Evolutionary conservation across 2,888 invertebrate genomes (phyloP).

Genomic region (Ptilodon capucinus): DNA sequence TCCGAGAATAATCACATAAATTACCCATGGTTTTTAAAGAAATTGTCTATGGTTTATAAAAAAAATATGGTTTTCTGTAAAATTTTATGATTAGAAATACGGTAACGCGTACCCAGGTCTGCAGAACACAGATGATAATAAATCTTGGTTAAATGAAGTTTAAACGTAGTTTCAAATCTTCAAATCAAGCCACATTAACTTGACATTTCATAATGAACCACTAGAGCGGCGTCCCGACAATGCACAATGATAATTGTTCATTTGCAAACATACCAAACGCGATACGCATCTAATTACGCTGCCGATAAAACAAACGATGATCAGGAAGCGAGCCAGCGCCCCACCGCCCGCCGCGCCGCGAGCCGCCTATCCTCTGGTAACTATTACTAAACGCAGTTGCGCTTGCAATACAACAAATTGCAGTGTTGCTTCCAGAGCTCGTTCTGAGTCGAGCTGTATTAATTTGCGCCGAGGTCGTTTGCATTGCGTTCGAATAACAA

Average conservation of each 20-base stretch:
- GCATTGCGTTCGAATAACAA: neutral
- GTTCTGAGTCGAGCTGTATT: neutral
- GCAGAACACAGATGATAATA: too few relatives aligned
- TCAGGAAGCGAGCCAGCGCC: too few relatives aligned
- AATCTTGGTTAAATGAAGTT: too few relatives aligned
- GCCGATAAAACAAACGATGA: conserved; percentile 4
- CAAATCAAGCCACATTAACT: too few relatives aligned
- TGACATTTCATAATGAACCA: neutral
- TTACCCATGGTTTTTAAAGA: too few relatives aligned
- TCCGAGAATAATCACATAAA: too few relatives aligned
- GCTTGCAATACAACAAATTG: conserved; percentile 4
- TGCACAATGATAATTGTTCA: neutral
- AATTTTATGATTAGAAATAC: too few relatives aligned
- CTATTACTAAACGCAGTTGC: conserved; percentile 8
- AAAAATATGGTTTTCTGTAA: too few relatives aligned
- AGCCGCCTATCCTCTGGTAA: neutral
- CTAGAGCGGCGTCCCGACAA: neutral
- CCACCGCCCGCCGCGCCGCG: too few relatives aligned
- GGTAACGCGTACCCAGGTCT: too few relatives aligned
- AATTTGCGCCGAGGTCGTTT: neutral
- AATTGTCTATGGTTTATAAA: too few relatives aligned
- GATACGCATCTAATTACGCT: conserved; percentile 2
- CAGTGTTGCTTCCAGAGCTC: neutral
- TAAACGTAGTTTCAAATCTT: neutral
- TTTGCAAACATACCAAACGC: conserved; percentile 1